A percentile compares a stretch with the other conserved stretches of the same genome.
Conservation (phyloP, 2,113 vertebrate species). For the Ploceus nigricollis region DNA sequence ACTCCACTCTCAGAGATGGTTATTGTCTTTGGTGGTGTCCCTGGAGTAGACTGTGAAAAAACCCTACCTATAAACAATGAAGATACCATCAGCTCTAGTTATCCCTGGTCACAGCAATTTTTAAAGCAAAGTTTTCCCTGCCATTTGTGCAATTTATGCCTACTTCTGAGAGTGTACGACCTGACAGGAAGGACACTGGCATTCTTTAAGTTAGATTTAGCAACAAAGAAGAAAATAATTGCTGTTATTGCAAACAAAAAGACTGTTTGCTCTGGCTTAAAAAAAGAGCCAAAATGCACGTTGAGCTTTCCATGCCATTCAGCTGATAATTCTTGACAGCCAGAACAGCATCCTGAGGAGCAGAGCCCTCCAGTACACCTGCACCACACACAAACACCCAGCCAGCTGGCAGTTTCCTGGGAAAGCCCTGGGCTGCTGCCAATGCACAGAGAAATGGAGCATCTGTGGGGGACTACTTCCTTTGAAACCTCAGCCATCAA, state of each 20-base stretch:
- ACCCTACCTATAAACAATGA: conserved; percentile 82
- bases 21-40: conserved; percentile 87
- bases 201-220: not conserved
- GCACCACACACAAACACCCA: not conserved
- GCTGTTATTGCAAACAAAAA: not conserved
- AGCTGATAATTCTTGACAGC: not conserved
- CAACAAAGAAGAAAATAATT: not conserved
- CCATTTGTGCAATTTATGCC: not conserved
- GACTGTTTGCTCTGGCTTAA: rapidly evolving
- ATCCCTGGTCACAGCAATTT: not conserved
- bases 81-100: conserved; percentile 39
- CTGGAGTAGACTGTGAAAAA: conserved; percentile 85
- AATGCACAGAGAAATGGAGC: not conserved
- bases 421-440: not conserved
- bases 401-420: not conserved
- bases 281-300: not conserved
- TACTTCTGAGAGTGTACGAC: not conserved
- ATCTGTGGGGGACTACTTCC: not conserved
- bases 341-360: not conserved
- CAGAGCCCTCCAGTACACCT: not conserved
- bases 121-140: not conserved
- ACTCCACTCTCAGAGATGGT: conserved; percentile 83
- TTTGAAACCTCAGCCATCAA: not conserved
- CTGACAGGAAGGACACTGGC: not conserved
- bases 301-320: not conserved